Evolutionary conservation across 2,888 invertebrate species (phyloP), one percentile per base, ranked within the genome.

Genomic region (Tromatobia lineatoria): DNA sequence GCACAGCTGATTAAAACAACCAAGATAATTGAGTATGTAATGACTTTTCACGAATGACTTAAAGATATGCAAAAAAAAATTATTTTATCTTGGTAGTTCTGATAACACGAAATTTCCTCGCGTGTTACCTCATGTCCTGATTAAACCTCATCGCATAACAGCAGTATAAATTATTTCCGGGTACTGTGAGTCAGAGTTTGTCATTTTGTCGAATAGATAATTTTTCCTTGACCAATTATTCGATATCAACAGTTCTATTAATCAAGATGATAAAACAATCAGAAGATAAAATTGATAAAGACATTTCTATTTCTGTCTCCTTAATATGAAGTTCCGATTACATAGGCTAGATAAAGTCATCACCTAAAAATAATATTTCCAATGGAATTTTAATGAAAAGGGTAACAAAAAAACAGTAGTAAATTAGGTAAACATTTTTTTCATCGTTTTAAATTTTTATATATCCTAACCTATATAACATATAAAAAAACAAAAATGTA

Each of bases 111-210:
- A 57, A 2, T 15, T 61, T 59, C 45, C 13, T 47, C 25, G 2
- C 13, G 18, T 47, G 29, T 18, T 23, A 25, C 42, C 23, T 57
- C 11, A 25, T 29, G 25, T 59, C 25, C 45, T 11, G 59, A 73
- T 8, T 59, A 45, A 42, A n/a, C 20, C 3, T 8, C 3, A n/a
- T 2, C 8, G 18, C 6, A 7, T 18, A n/a, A n/a, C 15, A 7
- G n/a, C 50, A 50, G 29, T 7, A 52, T 23, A 15, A 11, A 15
- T 25, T 42, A 38, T 70, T 42, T 54, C 25, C 25, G 38, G 23
- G 70, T 70, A 23, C 25, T 54, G 23, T 38, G 38, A 71, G n/a
- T 57, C 54, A 57, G 34, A 38, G 25, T 25, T 57, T 11, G 25
- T 6, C 25, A 57, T 25, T 15, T 29, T 25, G 3, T 11, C 23